Base-by-base conservation (phyloP, 2,113 vertebrate species). In the Colossoma macropomum region DNA sequence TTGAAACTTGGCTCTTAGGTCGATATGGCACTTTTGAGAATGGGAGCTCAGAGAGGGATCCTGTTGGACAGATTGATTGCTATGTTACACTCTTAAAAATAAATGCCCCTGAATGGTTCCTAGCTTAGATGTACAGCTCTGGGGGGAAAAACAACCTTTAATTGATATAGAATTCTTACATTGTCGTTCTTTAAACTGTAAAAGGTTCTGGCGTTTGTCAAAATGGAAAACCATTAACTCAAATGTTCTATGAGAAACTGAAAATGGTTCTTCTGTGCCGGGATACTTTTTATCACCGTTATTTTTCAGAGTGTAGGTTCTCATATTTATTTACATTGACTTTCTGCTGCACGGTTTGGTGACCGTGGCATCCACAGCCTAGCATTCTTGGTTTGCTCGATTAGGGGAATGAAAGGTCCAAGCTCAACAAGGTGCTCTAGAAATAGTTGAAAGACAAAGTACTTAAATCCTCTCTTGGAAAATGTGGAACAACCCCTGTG, bases 401-500 rank as follows among this genome's bases (percentile, higher is more conserved):
- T 32, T 38, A 78, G 1, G 0, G 54, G 7, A 6, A 8, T 34
- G 30, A 70, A 17, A 15, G 12, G 30, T 21, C 34, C 68, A 38
- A 23, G 45, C 68, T 71, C 48, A 59, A 28, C n/a, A 17, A 71
- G 32, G n/a, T 59, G 27, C 78, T 71, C n/a, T 27, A 23, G 28
- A 23, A 79, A 23, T 48, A 21, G 13, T 17, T 38, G 30, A 34
- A 32, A 34, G n/a, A 23, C 52, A 17, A 79, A 70, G n/a, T 38
- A 30, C 9, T 70, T 21, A 79, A 79, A 23, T 5, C 66, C 28
- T 16, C 25, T 69, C 32, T n/a, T 15, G 76, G 50, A 79, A 69
- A 79, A 56, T 71, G 12, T n/a, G 30, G 11, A 45, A 13, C 38
- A 34, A 9, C 23, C 13, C 68, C 69, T 21, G 38, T 74, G 41